Evolutionary conservation across 1,140 invertebrate genomes (phyloP), one percentile per base, ranked within the genome.

Genomic region (Matsumurasca onukii): DNA sequence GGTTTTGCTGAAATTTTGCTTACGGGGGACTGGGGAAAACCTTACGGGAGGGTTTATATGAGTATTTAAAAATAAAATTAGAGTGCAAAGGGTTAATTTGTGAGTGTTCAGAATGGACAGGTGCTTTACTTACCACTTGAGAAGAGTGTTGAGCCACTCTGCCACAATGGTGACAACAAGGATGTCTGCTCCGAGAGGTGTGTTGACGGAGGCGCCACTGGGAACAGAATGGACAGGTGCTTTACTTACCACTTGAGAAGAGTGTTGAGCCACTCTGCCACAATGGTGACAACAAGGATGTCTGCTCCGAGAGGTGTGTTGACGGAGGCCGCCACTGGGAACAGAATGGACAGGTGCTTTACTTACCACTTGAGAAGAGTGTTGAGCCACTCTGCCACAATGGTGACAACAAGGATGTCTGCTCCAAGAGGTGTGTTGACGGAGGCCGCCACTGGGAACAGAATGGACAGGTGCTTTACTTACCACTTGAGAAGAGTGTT

Each of bases 111-210:
- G n/a, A n/a, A n/a, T n/a, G n/a, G n/a, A n/a, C n/a, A n/a, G n/a
- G n/a, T n/a, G n/a, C n/a, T n/a, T n/a, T n/a, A 74, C 71, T 73
- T 74, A 80, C 82, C 82, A 84, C 79, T 84, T 84, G 12, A 83
- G 72, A 20, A 85, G 70, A 45, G 78, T 79, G 73, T 84, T 85
- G 1, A 77, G 67, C 83, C 83, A 85, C 71, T 85, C 83, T 20
- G 82, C 77, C 9, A 83, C 69, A 24, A 81, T 74, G 3, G 81
- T 77, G 1, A 78, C 74, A 71, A 78, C 76, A 20, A 85, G 69
- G 2, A 84, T 72, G 68, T 79, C 74, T 34, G 76, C 76, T 2
- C 82, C 82, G 15, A 82, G 71, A 2, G 76, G 73, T 61, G 76
- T 77, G 64, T 81, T 77, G 0, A 84, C 66, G 52, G 77, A 79